Evolutionary conservation across 2,797 vertebrate genomes (phyloP).

Genomic region (Protosalanx chinensis): DNA sequence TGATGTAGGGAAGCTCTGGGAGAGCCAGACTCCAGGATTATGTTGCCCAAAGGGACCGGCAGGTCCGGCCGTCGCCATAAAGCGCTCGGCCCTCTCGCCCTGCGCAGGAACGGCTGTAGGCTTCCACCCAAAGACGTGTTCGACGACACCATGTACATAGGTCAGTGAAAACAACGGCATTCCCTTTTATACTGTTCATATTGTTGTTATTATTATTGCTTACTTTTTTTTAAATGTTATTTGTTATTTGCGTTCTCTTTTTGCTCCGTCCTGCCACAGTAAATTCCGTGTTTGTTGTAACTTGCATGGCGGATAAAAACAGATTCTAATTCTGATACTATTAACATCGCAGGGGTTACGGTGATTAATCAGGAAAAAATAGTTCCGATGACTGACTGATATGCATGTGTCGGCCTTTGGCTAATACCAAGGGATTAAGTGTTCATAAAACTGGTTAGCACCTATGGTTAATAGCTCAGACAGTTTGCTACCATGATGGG

Average conservation of each 20-base stretch:
- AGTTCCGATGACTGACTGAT: no score
- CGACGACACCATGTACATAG: constrained; percentile 54
- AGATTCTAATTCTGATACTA: no score
- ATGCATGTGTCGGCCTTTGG: background rate
- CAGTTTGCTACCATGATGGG: background rate
- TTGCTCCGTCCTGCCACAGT: no score
- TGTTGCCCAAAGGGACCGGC: constrained; percentile 23
- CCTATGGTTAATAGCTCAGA: background rate
- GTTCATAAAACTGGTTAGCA: background rate
- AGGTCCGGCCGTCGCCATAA: background rate
- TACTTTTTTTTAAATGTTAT: no score
- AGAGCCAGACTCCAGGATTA: constrained; percentile 29
- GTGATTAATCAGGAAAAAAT: no score
- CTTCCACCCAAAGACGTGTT: constrained; percentile 34
- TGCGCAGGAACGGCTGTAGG: constrained; percentile 19
- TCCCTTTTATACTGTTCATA: no score
- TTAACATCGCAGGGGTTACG: no score
- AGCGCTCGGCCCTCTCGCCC: background rate
- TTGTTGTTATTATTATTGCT: no score
- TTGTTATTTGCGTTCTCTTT: no score
- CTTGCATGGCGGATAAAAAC: no score
- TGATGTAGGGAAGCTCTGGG: constrained; percentile 42
- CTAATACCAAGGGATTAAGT: no score
- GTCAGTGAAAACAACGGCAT: constrained; percentile 40
- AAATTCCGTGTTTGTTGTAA: no score